Base-by-base conservation (phyloP, 2,888 invertebrate species). In the Zootermopsis nevadensis region DNA sequence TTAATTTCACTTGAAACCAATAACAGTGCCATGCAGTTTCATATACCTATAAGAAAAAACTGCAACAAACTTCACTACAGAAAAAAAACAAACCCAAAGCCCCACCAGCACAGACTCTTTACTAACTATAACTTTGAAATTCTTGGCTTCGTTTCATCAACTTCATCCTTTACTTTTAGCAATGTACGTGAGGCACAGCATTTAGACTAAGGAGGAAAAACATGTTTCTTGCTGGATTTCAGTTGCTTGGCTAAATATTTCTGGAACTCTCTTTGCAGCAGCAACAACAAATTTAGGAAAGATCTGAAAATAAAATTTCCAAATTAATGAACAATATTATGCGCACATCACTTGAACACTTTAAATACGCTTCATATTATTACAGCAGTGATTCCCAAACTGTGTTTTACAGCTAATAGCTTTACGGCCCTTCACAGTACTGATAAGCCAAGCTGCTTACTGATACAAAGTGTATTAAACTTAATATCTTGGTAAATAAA, bases 131-230 rank as follows among this genome's bases (percentile, higher is more conserved):
- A 38, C 42, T 76, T 76, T 35, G 10, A 27, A 3, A 42, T 48
- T 48, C 48, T 27, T 74, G 35, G 19, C 38, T 42, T n/a, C 6
- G n/a, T 27, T 76, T 76, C 76, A 38, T 33, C 60, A 79, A 33
- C 30, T 60, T 60, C 53, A 77, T 77, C 19, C n/a, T 60, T 35
- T 38, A 60, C n/a, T 27, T 35, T 60, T 27, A 60, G 60, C 55
- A 79, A 60, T 66, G 60, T 79, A 79, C 66, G 33, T 66, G 79
- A 83, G 83, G 83, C 84, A 84, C 84, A 84, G 84, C 84, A 80
- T 84, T 84, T 84, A 84, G 84, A 84, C 84, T 84, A 84, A 84
- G 80, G 77, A 82, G 72, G 84, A 82, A 80, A 83, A 72, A 80
- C 77, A 82, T 76, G 33, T 76, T 80, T 74, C 80, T 81, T 83